Conservation (phyloP, 2,797 vertebrate genomes). For the Calcarius lapponicus region DNA sequence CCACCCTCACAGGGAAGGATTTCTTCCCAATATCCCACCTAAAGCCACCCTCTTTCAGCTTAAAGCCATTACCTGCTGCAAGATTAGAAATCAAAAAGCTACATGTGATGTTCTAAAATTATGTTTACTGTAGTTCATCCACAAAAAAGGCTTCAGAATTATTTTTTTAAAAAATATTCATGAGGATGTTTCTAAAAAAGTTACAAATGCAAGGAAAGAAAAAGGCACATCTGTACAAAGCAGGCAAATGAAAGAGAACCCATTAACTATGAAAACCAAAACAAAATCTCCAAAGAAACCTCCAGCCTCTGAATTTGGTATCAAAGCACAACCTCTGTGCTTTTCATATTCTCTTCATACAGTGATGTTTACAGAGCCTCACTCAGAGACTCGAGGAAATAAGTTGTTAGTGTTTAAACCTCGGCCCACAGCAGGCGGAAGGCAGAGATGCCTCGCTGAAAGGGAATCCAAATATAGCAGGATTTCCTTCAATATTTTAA, state of each 20-base stretch:
- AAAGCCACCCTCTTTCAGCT: background rate
- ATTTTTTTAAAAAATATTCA: background rate
- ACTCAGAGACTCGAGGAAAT: constrained; percentile 34
- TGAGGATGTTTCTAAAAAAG: background rate
- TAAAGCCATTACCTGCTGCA: background rate
- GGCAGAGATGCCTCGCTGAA: background rate
- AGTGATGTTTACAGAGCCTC: constrained; percentile 57
- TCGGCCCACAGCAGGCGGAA: constrained; percentile 41
- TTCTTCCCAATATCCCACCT: background rate
- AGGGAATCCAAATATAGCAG: constrained; percentile 45
- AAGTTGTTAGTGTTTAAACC: background rate
- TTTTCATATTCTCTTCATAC: constrained; percentile 38
- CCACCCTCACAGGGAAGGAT: background rate
- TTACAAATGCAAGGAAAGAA: background rate
- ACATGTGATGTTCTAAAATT: background rate
- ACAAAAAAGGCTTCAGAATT: background rate
- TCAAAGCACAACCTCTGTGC: constrained; percentile 38
- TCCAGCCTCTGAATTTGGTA: background rate
- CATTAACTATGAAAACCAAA: background rate
- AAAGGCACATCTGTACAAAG: fast-evolving
- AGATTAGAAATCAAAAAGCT: background rate
- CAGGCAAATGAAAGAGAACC: background rate
- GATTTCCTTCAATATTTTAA: constrained; percentile 42
- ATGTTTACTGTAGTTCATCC: background rate
- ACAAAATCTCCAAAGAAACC: background rate